Percentiles rank a stretch among this genome's conserved stretches.
Conservation (phyloP, 2,113 vertebrate genomes). For the Sula dactylatra region DNA sequence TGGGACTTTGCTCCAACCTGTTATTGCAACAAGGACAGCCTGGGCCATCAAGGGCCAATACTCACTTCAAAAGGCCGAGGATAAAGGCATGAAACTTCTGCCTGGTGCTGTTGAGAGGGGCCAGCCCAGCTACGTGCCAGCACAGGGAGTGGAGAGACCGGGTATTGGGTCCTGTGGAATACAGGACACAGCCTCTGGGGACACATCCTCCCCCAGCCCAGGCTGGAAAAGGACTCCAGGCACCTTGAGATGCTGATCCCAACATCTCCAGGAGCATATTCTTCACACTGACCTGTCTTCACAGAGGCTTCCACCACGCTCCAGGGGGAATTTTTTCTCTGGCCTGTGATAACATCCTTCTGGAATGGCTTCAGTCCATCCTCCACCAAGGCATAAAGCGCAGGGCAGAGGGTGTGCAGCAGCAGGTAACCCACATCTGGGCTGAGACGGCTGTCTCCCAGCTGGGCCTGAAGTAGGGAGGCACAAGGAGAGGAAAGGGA, state of each 20-base stretch:
- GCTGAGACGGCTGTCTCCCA: conserved; percentile 91
- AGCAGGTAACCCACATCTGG: conserved; percentile 89
- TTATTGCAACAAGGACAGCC: accelerated
- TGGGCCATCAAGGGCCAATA: not conserved
- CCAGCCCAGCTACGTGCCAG: conserved; percentile 79
- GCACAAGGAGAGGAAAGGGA: not conserved
- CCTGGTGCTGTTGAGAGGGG: conserved; percentile 82
- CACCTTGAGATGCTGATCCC: not conserved
- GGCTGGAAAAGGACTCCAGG: not conserved
- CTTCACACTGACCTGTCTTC: conserved; percentile 76
- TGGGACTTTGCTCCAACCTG: not conserved
- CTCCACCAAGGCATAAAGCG: conserved; percentile 83
- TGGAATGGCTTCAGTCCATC: conserved; percentile 92
- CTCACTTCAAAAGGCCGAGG: conserved; percentile 93
- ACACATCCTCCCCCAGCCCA: accelerated
- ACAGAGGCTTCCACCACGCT: conserved; percentile 89
- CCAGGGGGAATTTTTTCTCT: conserved; percentile 90
- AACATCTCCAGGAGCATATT: accelerated
- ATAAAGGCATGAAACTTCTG: conserved; percentile 93
- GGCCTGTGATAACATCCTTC: conserved; percentile 92
- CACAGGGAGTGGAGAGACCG: conserved; percentile 81
- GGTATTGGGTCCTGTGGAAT: conserved; percentile 73
- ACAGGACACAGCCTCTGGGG: not conserved
- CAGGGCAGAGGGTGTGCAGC: conserved; percentile 89
- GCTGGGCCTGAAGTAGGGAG: conserved; percentile 81